Base-by-base conservation (phyloP, 2,113 vertebrate genomes). In the Mormoops blainvillei region DNA sequence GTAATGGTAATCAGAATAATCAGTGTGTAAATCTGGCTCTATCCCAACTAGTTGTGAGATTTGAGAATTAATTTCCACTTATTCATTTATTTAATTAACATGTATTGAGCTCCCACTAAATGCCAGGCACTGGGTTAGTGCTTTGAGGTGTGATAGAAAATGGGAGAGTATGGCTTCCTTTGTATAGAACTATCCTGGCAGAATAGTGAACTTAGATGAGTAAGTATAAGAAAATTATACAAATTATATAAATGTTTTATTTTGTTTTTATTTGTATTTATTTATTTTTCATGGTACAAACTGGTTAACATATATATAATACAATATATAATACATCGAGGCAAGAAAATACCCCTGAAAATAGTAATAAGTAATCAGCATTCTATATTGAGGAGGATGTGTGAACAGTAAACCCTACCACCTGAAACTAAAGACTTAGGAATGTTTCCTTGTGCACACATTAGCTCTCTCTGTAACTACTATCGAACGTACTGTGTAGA, bases 241-340 rank as follows among this genome's bases (percentile, higher is more conserved):
- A 70, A 71, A 16, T 92, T 41, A n/a, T 43, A 4, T 80, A 86
- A 74, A 43, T 45, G 22, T 43, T 71, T 71, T 70, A 12, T 61
- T 28, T 61, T 28, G 13, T 63, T 11, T 63, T 63, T 31, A 31
- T 58, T 56, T 24, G 8, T 56, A 61, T 63, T 63, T 31, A 54
- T 54, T 54, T 54, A 54, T 31, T 63, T 63, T 63, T 63, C 82
- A 96, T 97, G 87, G 94, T 98, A 98, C 96, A 98, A 98, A 98
- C 98, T 91, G 89, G 99, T 99, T 99, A 98, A 98, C 98, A 97
- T 94, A 98, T 98, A 98, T 98, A 98, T 98, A 98, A 98, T n/a
- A n/a, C 98, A 98, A 94, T n/a, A 96, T 93, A 97, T 95, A 88
- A 38, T 97, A 98, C 54, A 0, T 95, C 98, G 96, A 95, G 92